Base-by-base conservation (phyloP, 2,797 vertebrate genomes). In the Oreortyx pictus region DNA sequence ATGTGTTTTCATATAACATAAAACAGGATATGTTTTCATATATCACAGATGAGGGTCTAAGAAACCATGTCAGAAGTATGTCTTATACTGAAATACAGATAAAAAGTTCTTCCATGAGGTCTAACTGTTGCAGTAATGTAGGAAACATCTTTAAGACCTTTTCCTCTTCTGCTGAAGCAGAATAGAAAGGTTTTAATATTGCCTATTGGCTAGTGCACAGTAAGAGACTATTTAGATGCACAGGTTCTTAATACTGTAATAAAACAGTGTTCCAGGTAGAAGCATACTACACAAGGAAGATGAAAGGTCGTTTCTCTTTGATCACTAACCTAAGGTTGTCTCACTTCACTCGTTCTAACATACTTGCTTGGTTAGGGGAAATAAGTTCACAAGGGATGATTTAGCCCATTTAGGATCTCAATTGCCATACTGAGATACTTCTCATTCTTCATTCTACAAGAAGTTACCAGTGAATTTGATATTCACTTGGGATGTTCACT, bases 341-440 rank as follows among this genome's bases (percentile, higher is more conserved):
- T 4, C 11, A 31, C 31, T 56, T 39, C n/a, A 52, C 14, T 86
- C 10, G 46, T 78, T 24, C 2, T 60, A 29, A 14, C 0, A 3
- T 2, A 27, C 8, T 12, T 33, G 57, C 61, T 64, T 61, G 43
- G 2, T 74, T 3, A 11, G 17, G 57, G 4, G 7, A 61, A 65
- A 56, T 9, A 66, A 64, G 1, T 14, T 83, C 14, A 6, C 11
- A 47, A 12, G 11, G 29, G 9, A 39, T 9, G 5, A 59, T 6
- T 41, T n/a, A 25, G 2, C 18, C 60, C 22, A 33, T 14, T 7
- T 13, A 33, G 60, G 31, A 77, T 11, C 2, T 56, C 33, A 83
- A 1, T 8, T 64, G 14, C 2, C 4, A 1, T 35, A 7, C 3
- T 60, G 23, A 66, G 8, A 4, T 46, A 7, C 15, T 3, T 47